Base-by-base conservation (phyloP, 2,888 invertebrate genomes). In the Penaeus monodon region DNA sequence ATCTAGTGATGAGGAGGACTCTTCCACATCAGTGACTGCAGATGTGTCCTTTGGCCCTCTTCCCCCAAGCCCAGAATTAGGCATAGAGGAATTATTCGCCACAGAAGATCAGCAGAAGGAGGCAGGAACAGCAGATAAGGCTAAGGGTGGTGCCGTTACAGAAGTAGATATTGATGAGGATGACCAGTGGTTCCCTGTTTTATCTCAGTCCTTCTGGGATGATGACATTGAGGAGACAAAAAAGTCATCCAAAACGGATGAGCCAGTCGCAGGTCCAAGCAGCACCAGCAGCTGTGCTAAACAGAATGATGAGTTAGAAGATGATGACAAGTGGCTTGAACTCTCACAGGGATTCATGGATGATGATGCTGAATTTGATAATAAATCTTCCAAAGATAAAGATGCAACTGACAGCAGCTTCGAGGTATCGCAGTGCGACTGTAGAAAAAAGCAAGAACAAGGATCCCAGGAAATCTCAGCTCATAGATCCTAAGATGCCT, bases 111-210 rank as follows among this genome's bases (percentile, higher is more conserved):
- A 33, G 29, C 68, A 74, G 70, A 78, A 76, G 49, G 65, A 82
- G 27, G 63, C 10, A 66, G 65, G 33, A 57, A 38, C 74, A 49
- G 27, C 22, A 38, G 33, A 20, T 57, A 57, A 57, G 57, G 17
- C 57, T 57, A 57, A 57, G 57, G 17, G 20, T 57, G 17, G 17
- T 17, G 57, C 57, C 2, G 17, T 57, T 20, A 57, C 57, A 57
- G 57, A 44, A 10, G 10, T 44, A 44, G 44, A 57, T 3, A 57
- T 57, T 14, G 17, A 74, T 81, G 82, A 65, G 12, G 83, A 89
- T 74, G 82, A 89, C 29, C 80, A 80, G 33, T 89, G 89, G 89
- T 85, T 87, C 63, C 87, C 87, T 68, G 65, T 88, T 10, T 85
- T 89, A 8, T 88, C 89, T 66, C 89, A 89, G 63, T 70, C 84